Evolutionary conservation across 2,113 vertebrate genomes (phyloP), one percentile per base, ranked within the genome.

Genomic region (Ivindomyrus marchei): DNA sequence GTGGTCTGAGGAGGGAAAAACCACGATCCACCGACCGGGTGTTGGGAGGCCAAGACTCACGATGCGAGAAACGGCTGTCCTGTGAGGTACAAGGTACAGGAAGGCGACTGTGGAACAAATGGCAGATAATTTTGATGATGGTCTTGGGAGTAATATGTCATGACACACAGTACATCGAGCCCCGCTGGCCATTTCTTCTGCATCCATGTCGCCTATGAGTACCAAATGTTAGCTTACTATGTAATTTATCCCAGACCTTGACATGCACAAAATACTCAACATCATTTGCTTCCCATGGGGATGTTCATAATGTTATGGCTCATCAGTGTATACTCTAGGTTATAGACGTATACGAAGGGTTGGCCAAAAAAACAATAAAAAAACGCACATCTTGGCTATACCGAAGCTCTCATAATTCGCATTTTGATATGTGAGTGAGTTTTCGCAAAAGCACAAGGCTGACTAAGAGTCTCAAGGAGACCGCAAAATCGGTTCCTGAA

Each of bases 151-250:
- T 31, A 7, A 66, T 11, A 5, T 66, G n/a, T 66, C 62, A 0
- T 31, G 62, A 27, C 10, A 27, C n/a, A 31, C 62, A 11, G 62
- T 2, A 27, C 62, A 3, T 11, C n/a, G 2, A 27, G 10, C n/a
- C 2, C 62, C 10, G 62, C 62, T 13, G n/a, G 1, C 27, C n/a
- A 88, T 92, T 87, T 88, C 83, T 92, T 92, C 92, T 91, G 91
- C 91, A 91, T 90, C 88, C 83, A 46, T 85, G 46, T 85, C 2
- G 2, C 19, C 83, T 85, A 9, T n/a, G 9, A 66, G n/a, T 27
- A 66, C n/a, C 2, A 9, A 27, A 62, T 62, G 58, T 24, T 62
- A 62, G 7, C 58, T 62, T 62, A 62, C 58, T n/a, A 27, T 66
- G 9, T 66, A 27, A 27, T 27, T 3, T 66, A 66, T 66, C 24